These are phyloP conservation scores for Triops longicaudatus DNA, from an alignment of 1,140 invertebrate species.

Conservation along the genomic window DNA sequence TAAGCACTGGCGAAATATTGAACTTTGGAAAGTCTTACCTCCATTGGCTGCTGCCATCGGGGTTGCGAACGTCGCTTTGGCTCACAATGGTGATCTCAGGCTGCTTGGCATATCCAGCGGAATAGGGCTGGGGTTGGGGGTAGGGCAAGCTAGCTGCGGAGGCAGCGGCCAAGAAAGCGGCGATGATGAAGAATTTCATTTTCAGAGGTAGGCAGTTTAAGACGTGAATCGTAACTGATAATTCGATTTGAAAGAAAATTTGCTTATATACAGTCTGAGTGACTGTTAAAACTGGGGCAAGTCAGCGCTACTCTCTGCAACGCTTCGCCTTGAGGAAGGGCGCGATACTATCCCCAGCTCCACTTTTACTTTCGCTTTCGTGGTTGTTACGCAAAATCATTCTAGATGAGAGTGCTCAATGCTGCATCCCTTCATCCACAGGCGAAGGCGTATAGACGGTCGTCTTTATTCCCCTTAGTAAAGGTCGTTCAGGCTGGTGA, in stretches of 20 bases:
- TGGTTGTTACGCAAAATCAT: too few relatives aligned
- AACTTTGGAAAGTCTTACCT: slow-evolving; percentile 8
- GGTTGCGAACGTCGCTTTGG: slow-evolving; percentile 19
- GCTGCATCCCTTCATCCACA: too few relatives aligned
- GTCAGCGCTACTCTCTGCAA: neutral
- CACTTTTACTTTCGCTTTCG: neutral
- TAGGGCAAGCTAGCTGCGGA: slow-evolving; percentile 19
- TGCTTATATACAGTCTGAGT: neutral
- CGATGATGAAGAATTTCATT: slow-evolving; percentile 18
- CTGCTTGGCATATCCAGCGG: neutral
- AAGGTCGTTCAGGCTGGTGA: neutral
- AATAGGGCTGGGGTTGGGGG: neutral
- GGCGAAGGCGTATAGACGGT: too few relatives aligned
- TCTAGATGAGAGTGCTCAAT: too few relatives aligned
- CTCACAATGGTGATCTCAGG: slow-evolving; percentile 23
- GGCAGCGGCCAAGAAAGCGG: slow-evolving; percentile 21
- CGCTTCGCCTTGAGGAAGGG: neutral
- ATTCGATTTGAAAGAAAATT: neutral
- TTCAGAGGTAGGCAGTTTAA: neutral
- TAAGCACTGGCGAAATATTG: neutral
- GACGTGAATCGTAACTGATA: neutral
- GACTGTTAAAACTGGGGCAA: neutral
- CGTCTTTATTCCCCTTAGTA: neutral
- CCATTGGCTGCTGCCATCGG: slow-evolving; percentile 25
- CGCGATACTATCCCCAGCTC: neutral